Base-by-base conservation (phyloP, 2,888 invertebrate species). In the Gastracanthus pulcherrimus region DNA sequence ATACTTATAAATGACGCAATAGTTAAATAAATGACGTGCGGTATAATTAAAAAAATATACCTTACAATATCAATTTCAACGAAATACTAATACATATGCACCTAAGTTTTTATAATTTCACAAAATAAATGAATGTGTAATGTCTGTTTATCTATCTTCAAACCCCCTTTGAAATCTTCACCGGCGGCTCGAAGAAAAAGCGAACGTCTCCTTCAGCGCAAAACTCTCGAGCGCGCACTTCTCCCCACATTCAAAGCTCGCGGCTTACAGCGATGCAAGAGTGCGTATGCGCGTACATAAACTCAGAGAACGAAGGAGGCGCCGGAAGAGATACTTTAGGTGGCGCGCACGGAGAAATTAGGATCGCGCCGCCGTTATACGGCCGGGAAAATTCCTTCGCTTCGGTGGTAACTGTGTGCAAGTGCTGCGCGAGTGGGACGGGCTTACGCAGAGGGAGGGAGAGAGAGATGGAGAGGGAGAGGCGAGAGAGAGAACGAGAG, bases 331-430 rank as follows among this genome's bases (percentile, higher is more conserved):
- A 60, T 29, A 41, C 11, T 72, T 41, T 58, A 45, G n/a, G 36
- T n/a, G n/a, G 26, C 23, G 19, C 1, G 11, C 51, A 13, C 23
- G 23, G 67, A 76, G 58, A 55, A 66, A 76, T 76, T 76, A 66
- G 51, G 67, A 41, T 76, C 13, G 36, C 41, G 48, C 41, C 55
- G 4, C 36, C n/a, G 11, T 55, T 55, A 55, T 4, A 36, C 23
- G 19, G 26, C 13, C 26, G 60, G 23, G 58, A 48, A 67, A 19
- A 38, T 51, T 62, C 34, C 62, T 62, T 31, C 34, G n/a, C n/a
- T 31, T 31, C 26, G 55, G 23, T 55, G 23, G 26, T 48, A 48
- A 55, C 55, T 19, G 45, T n/a, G n/a, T n/a, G 5, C 45, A 1
- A 3, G 16, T 41, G 13, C 41, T 41, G 26, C 23, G 55, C 26